Conservation (phyloP, 2,113 vertebrate species). For the Podarcis raffonei region DNA sequence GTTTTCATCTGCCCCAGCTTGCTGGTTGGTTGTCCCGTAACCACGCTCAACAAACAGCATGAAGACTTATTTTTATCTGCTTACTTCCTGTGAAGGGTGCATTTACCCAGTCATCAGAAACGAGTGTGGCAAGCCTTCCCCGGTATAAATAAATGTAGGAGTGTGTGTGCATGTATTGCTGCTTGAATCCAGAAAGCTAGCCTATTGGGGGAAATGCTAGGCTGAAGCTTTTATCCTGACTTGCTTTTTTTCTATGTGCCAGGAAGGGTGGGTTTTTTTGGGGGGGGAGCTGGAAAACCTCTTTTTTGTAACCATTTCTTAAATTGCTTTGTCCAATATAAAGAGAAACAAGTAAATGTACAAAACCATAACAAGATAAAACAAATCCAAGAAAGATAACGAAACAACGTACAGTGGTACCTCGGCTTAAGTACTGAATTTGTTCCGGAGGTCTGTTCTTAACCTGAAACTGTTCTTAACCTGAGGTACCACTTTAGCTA, state of each 20-base stretch:
- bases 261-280: not conserved
- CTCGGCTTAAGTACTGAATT: too few species aligned
- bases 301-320: too few species aligned
- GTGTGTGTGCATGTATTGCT: not conserved
- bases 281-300: too few species aligned
- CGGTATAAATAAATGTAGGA: not conserved
- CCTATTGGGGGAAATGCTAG: not conserved
- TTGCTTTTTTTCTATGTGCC: not conserved
- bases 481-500: too few species aligned
- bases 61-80: not conserved
- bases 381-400: too few species aligned
- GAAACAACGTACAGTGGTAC: too few species aligned
- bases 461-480: too few species aligned
- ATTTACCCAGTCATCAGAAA: slow-evolving; percentile 11
- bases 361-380: too few species aligned
- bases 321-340: too few species aligned
- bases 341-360: too few species aligned
- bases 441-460: too few species aligned
- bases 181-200: not conserved
- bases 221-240: too few species aligned
- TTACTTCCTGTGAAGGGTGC: not conserved
- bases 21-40: slow-evolving; percentile 4
- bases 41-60: not conserved
- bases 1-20: slow-evolving; percentile 1
- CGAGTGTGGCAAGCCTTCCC: not conserved